These are phyloP conservation scores for Saccostrea cuccullata DNA, from an alignment of 1,140 invertebrate species.

Conservation along the genomic window DNA sequence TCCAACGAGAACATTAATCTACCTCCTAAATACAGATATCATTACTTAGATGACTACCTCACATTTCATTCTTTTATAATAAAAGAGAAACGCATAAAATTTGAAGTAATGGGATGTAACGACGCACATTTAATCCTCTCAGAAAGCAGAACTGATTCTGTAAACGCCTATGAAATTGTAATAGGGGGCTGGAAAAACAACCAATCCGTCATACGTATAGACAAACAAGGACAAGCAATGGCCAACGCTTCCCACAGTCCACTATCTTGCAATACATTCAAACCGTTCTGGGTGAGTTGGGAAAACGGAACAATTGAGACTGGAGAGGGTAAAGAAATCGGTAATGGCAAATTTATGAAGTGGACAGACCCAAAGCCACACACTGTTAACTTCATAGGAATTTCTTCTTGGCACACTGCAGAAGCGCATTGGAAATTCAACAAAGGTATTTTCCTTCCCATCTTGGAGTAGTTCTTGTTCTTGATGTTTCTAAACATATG, in stretches of 20 bases:
- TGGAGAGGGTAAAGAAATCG: not conserved
- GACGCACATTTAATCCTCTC: not conserved
- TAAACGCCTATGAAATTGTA: slow-evolving; percentile 15
- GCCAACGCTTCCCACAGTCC: not conserved
- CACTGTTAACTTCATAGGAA: not conserved
- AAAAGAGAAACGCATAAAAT: not conserved
- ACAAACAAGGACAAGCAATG: not conserved
- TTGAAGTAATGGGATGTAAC: not conserved
- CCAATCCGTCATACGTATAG: not conserved
- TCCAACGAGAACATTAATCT: not conserved
- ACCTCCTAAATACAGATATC: not conserved
- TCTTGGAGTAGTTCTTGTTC: not conserved
- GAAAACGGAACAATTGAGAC: not conserved
- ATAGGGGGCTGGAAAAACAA: not conserved
- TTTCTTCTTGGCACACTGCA: not conserved
- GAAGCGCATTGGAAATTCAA: not conserved
- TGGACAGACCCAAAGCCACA: slow-evolving; percentile 5
- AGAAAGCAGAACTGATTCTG: not conserved
- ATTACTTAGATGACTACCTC: not conserved
- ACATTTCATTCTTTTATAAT: not conserved
- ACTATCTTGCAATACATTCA: not conserved
- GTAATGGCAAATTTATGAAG: not conserved
- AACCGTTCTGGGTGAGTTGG: slow-evolving; percentile 36
- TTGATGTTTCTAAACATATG: not conserved
- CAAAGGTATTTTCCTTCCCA: not conserved